Base-by-base conservation (phyloP, 2,113 vertebrate species). In the Triplophysa dalaica region DNA sequence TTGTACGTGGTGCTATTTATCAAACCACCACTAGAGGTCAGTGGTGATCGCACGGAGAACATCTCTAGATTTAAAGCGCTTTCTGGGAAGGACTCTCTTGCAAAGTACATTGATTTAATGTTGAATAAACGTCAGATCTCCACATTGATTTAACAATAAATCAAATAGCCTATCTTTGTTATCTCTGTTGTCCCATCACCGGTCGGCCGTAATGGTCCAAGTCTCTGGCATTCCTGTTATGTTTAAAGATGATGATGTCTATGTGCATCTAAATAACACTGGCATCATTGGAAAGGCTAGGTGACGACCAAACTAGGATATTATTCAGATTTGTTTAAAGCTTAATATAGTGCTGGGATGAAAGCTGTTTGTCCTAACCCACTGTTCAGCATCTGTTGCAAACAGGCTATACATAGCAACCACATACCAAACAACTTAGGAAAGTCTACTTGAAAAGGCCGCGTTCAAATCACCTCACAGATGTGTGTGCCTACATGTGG, bases 401-500 rank as follows among this genome's bases (percentile, higher is more conserved):
- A 75, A 80, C 43, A 81, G 54, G 58, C 77, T 61, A 66, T 38
- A 63, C 80, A 84, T 61, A 65, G 67, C 81, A 85, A 82, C 75
- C 24, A 60, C 86, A 91, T 89, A 85, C 88, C 90, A 85, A 85
- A 83, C 79, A 56, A 73, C 83, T 89, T 87, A 91, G 84, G 63
- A 73, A 85, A 78, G 77, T 80, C 74, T 70, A 41, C 72, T 26
- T 88, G 80, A 86, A 72, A 82, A 81, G 48, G 67, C 81, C 78
- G 38, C 72, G 29, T 63, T 72, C 67, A 75, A 75, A 70, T 79
- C 81, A 72, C 81, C 14, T 70, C 74, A 43, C 85, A 87, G 83
- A 87, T 84, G 83, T 75, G 77, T 70, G 86, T 75, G 83, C 83
- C 24, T 26, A 76, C 62, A 66, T 58, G 74, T 29, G 54, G 70